Evolutionary conservation across 2,113 vertebrate species (phyloP), one percentile per base, ranked within the genome.

Genomic region (Melospiza georgiana): DNA sequence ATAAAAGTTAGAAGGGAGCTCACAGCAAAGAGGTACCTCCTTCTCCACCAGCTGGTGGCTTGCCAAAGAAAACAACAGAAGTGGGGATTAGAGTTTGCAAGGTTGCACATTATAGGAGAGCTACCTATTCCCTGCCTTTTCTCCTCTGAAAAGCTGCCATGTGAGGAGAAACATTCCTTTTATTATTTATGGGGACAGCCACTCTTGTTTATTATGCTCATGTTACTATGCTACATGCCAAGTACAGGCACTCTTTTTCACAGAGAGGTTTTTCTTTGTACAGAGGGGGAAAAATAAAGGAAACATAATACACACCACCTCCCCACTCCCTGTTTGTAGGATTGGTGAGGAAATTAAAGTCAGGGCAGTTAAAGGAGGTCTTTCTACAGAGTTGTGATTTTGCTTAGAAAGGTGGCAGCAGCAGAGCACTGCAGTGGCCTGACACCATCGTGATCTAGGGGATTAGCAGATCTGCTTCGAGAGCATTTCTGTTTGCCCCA

Each of bases 131-230:
- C 74, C 54, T 78, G 88, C 66, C 77, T 96, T 96, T 96, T 94
- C 76, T 95, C 20, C 57, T 93, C 59, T 85, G 63, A 80, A 95
- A 96, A 92, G 87, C 57, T 92, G 92, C 76, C 92, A 46, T 89
- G 71, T 86, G 91, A 95, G 75, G 46, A 95, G 84, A 96, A 96
- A 93, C 93, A 95, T 93, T 96, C 93, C 81, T 96, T 94, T 92
- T 96, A 90, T 94, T 97, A 97, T 97, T 96, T 95, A 96, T 95
- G 95, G 78, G 91, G 94, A 96, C 91, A 94, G 83, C 82, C 88
- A 87, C 95, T 94, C 77, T 90, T 92, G 73, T 94, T 97, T 95
- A 92, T 85, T 95, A 92, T 91, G 67, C 83, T 97, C 86, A 59
- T 92, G 95, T 96, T 96, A 94, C 93, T 93, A 48, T 51, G 58